Conservation (phyloP, 2,113 vertebrate genomes). For the Oplegnathus fasciatus region DNA sequence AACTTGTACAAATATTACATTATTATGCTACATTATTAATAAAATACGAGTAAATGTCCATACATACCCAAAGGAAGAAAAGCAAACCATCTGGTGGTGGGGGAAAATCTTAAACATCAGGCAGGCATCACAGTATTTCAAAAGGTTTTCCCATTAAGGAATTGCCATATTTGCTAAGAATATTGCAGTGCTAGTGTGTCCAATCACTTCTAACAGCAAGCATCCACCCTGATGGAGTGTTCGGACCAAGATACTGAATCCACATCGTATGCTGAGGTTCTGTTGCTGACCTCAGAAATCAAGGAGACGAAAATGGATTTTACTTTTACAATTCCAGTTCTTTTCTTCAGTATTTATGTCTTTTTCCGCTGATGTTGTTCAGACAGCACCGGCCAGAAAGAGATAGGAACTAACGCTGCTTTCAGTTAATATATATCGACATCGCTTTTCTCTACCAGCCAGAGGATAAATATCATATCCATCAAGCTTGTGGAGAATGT, state of each 20-base stretch:
- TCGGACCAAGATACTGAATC: not conserved
- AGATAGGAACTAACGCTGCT: not conserved
- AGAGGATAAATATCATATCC: not conserved
- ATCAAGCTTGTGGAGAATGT: not conserved
- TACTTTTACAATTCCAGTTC: no score
- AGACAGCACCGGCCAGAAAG: not conserved
- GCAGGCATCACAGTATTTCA: not conserved
- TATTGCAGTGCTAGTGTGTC: not conserved
- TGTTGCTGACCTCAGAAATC: not conserved
- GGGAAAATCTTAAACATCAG: not conserved
- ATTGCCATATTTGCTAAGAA: not conserved
- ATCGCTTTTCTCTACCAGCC: not conserved
- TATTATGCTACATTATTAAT: not conserved
- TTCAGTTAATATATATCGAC: constrained; percentile 4
- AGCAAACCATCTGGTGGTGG: no score
- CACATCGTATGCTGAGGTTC: not conserved
- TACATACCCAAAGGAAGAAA: not conserved
- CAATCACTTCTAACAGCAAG: not conserved
- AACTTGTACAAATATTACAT: not conserved
- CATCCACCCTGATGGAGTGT: not conserved
- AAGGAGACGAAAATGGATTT: not conserved
- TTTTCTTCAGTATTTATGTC: constrained; percentile 1
- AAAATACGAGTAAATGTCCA: not conserved
- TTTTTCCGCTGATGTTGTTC: not conserved
- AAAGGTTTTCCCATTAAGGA: not conserved